Conservation (phyloP, 2,113 vertebrate genomes). For the Mirounga angustirostris region DNA sequence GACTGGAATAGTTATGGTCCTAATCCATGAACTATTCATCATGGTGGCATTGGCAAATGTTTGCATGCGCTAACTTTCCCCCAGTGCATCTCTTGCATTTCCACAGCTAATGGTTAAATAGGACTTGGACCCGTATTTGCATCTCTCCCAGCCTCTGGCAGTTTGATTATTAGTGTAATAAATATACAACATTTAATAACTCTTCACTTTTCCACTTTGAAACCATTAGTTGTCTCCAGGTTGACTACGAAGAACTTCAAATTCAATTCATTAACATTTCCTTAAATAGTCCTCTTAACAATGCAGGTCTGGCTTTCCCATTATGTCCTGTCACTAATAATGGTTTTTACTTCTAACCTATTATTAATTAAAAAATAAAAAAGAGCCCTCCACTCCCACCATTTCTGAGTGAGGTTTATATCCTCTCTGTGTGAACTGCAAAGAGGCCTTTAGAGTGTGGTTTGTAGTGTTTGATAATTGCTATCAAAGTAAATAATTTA, state of each 20-base stretch:
- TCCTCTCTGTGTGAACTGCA: slow-evolving; percentile 62
- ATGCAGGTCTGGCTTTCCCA: slow-evolving; percentile 81
- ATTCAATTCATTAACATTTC: slow-evolving; percentile 88
- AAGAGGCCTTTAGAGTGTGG: slow-evolving; percentile 75
- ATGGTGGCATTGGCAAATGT: slow-evolving; percentile 83
- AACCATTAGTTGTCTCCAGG: slow-evolving; percentile 88
- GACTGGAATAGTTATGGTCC: slow-evolving; percentile 83
- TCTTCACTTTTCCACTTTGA: slow-evolving; percentile 86
- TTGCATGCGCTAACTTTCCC: slow-evolving; percentile 76
- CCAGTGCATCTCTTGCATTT: slow-evolving; percentile 75
- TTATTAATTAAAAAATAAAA: slow-evolving; percentile 89
- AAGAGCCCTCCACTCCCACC: slow-evolving; percentile 70
- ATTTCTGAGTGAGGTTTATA: slow-evolving; percentile 82
- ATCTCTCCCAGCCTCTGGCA: slow-evolving; percentile 88
- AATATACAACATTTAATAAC: slow-evolving; percentile 89
- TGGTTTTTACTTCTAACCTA: slow-evolving; percentile 87
- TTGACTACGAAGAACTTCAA: slow-evolving; percentile 86
- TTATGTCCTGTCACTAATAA: slow-evolving; percentile 84
- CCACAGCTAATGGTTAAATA: slow-evolving; percentile 81
- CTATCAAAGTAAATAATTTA: slow-evolving; percentile 88
- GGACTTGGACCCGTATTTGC: slow-evolving; percentile 84
- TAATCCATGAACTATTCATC: slow-evolving; percentile 83
- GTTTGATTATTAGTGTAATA: slow-evolving; percentile 89
- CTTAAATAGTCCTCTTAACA: slow-evolving; percentile 88
- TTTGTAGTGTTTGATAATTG: slow-evolving; percentile 82